Evolutionary conservation across 2,888 invertebrate species (phyloP).

Genomic region (Drosophila mulleri): DNA sequence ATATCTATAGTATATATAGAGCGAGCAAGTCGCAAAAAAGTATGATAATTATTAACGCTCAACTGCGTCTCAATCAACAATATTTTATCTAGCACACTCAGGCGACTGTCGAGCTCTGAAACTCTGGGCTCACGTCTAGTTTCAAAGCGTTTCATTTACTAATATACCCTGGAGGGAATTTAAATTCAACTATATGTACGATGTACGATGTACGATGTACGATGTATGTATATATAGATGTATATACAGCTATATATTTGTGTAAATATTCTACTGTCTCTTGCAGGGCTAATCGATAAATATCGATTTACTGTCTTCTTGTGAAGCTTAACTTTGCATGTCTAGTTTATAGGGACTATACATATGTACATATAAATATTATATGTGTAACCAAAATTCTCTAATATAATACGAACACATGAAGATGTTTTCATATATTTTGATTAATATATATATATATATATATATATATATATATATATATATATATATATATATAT

Average conservation of each 20-base stretch:
- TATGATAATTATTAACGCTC: conserved; percentile 77
- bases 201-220: too few species aligned
- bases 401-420: not conserved
- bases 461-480: too few species aligned
- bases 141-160: conserved; percentile 7
- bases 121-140: conserved; percentile 5
- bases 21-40: conserved; percentile 40
- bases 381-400: not conserved
- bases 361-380: not conserved
- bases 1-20: conserved; percentile 5
- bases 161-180: conserved; percentile 13
- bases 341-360: not conserved
- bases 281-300: not conserved
- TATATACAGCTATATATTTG: not conserved
- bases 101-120: conserved; percentile 22
- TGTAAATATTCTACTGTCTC: not conserved
- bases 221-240: too few species aligned
- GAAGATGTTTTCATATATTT: too few species aligned
- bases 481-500: too few species aligned
- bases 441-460: too few species aligned
- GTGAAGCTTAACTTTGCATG: not conserved
- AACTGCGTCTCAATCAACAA: conserved; percentile 76
- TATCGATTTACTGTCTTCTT: not conserved
- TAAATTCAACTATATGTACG: too few species aligned
- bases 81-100: conserved; percentile 70